Base-by-base conservation (phyloP, 2,113 vertebrate genomes). In the Myrmophylax atrothorax region DNA sequence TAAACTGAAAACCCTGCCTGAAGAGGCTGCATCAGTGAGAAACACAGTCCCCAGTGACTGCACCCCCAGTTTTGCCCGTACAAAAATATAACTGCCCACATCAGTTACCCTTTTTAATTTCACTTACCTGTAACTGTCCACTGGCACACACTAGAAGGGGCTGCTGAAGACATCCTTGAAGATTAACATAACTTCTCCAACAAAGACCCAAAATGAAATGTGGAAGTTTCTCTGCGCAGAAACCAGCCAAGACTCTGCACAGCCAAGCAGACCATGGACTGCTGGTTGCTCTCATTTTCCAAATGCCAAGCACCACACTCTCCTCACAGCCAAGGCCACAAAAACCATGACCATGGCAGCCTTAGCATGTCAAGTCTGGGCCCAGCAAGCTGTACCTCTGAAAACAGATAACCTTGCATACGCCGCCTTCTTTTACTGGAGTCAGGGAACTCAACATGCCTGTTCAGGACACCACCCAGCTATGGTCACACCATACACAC, bases 301-400 rank as follows among this genome's bases (percentile, higher is more conserved):
- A 26, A 8, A 72, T 12, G 31, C 11, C 0, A 0, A 14, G 29
- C 14, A 4, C 6, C 3, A 3, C 3, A 14, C 44, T 20, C 22
- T 33, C 15, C 35, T 35, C 6, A 1, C 5, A 63, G 49, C 38
- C 28, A n/a, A 73, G 8, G 17, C 31, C 28, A 23, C 37, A 44
- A 9, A 35, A 83, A 18, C 23, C 2, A 47, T 1, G 1, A 60
- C 18, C 13, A 2, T 1, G 0, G 33, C 37, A 29, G 33, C 52
- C 25, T 12, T 15, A 18, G 17, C 3, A 3, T 0, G 1, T 6
- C 0, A 1, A 18, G 8, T 35, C 14, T 4, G 9, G 46, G 42
- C 26, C 37, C 25, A 31, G 28, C 59, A 62, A 87, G 47, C 55
- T 8, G 2, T 0, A 53, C 58, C 28, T 59, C 58, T 23, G 58